A percentile compares a stretch with the other conserved stretches of the same genome.
Evolutionary conservation across 1,140 invertebrate genomes (phyloP).

Genomic region (Scaptomyza pallida): DNA sequence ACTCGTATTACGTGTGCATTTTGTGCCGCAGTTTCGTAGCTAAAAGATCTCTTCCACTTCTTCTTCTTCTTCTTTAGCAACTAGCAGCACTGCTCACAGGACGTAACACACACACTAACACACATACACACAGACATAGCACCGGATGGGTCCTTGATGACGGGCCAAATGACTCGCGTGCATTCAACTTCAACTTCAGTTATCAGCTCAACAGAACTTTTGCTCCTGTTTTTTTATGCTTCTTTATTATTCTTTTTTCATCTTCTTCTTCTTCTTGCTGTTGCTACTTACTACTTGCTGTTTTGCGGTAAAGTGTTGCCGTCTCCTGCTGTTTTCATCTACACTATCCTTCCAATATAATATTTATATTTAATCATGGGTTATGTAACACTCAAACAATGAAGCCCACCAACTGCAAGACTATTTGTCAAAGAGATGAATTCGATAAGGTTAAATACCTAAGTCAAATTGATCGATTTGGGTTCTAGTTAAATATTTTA

Average conservation of each 20-base stretch:
- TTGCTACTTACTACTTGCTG: constrained; percentile 19
- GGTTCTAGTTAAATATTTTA: no score
- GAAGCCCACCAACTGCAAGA: background rate
- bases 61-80: background rate
- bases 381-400: background rate
- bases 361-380: background rate
- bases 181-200: constrained; percentile 61
- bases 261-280: no score
- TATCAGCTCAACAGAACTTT: constrained; percentile 33
- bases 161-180: constrained; percentile 43
- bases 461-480: no score
- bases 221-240: constrained; percentile 11
- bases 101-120: constrained; percentile 15
- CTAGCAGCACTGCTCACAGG: constrained; percentile 26
- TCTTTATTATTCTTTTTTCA: no score
- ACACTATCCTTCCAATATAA: background rate
- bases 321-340: constrained; percentile 9
- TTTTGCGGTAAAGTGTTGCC: constrained; percentile 50
- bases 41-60: constrained; percentile 35
- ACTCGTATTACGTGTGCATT: constrained; percentile 75
- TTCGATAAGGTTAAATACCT: no score
- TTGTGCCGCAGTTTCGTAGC: constrained; percentile 54
- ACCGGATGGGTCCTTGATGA: constrained; percentile 56
- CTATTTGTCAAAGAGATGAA: constrained; percentile 2
- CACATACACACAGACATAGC: constrained; percentile 21